Percentiles rank a stretch among this genome's conserved stretches.
Conservation (phyloP, 2,113 vertebrate genomes). For the Melanotaenia duboulayi region DNA sequence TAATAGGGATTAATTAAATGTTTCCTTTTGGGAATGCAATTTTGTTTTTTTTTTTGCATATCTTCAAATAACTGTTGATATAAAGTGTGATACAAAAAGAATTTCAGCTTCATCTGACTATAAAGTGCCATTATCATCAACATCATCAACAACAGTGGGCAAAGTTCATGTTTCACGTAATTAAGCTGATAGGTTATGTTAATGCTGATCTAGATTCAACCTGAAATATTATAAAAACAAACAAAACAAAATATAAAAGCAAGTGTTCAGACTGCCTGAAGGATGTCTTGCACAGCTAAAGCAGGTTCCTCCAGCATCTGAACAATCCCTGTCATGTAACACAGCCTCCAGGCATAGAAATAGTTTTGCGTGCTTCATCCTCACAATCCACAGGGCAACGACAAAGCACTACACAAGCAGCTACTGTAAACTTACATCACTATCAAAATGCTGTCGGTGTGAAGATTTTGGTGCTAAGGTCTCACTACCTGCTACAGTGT, state of each 20-base stretch:
- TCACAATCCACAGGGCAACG: slow-evolving; percentile 58
- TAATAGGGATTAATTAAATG: no score
- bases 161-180: not conserved
- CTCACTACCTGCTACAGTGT: slow-evolving; percentile 62
- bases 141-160: not conserved
- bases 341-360: slow-evolving; percentile 55
- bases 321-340: slow-evolving; percentile 54
- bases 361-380: slow-evolving; percentile 51
- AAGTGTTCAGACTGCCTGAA: slow-evolving; percentile 34
- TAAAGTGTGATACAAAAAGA: not conserved
- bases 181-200: not conserved
- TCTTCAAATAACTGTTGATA: no score
- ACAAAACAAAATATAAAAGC: slow-evolving; percentile 24
- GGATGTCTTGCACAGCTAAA: slow-evolving; percentile 29
- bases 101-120: not conserved
- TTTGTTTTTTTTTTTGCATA: no score
- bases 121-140: not conserved
- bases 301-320: slow-evolving; percentile 32
- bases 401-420: slow-evolving; percentile 74
- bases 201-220: slow-evolving; percentile 10
- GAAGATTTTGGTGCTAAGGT: slow-evolving; percentile 56
- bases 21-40: no score
- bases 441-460: slow-evolving; percentile 72
- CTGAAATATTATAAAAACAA: slow-evolving; percentile 24
- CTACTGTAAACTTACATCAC: slow-evolving; percentile 67